Conservation (phyloP, 2,113 vertebrate genomes). For the Pterophyllum scalare region DNA sequence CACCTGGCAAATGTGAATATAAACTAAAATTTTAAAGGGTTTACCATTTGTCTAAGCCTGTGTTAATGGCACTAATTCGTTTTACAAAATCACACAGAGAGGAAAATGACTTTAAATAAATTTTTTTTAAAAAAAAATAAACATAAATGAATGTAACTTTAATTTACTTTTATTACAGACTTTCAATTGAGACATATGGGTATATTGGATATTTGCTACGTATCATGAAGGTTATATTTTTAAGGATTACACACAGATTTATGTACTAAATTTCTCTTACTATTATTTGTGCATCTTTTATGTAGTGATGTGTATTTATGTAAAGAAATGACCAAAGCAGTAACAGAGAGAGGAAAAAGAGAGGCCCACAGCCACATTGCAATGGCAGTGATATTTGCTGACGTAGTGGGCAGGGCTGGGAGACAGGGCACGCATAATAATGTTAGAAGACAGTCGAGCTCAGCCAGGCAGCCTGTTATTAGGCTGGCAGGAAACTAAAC, state of each 20-base stretch:
- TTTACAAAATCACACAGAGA: background rate
- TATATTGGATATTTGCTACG: background rate
- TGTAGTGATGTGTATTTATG: background rate
- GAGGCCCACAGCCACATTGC: conserved; percentile 37
- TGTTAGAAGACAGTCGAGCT: conserved; percentile 45
- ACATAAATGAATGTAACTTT: too few relatives aligned
- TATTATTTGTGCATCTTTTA: background rate
- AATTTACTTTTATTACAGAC: too few relatives aligned
- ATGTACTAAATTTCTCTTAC: background rate
- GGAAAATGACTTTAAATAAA: background rate
- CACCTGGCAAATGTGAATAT: background rate
- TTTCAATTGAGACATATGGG: background rate
- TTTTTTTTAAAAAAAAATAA: background rate
- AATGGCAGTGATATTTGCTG: conserved; percentile 62
- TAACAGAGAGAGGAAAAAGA: conserved; percentile 12
- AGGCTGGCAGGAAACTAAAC: conserved; percentile 32
- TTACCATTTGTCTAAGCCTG: background rate
- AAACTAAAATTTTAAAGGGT: background rate
- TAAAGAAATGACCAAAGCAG: conserved; percentile 8
- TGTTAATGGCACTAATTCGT: too few relatives aligned
- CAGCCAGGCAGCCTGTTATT: conserved; percentile 46
- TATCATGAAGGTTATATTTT: too few relatives aligned
- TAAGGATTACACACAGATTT: too few relatives aligned
- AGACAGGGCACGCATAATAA: conserved; percentile 60
- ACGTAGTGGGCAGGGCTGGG: conserved; percentile 50